Conservation (phyloP, 1,140 invertebrate genomes). For the Drosophila carrolli region DNA sequence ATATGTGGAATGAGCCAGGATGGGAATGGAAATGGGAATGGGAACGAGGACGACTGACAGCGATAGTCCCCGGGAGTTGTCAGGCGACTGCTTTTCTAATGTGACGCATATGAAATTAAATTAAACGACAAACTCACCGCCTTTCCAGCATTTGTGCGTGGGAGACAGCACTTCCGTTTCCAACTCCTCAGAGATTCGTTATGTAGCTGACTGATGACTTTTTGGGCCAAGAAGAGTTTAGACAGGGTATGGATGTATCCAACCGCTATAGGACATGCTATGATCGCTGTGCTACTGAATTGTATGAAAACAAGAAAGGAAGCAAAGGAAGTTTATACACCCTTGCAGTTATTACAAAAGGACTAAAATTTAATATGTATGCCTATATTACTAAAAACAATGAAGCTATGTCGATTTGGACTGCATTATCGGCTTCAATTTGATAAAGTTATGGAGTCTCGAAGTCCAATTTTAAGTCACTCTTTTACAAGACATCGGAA, state of each 20-base stretch:
- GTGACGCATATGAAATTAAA: constrained; percentile 69
- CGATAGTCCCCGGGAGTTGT: constrained; percentile 39
- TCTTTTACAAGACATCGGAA: too few species aligned
- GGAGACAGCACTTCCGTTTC: background rate
- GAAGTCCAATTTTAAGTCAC: too few species aligned
- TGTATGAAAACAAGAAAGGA: too few species aligned
- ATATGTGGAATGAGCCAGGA: background rate
- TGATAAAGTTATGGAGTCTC: too few species aligned
- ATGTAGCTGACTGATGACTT: background rate
- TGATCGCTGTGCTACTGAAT: too few species aligned
- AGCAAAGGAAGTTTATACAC: too few species aligned
- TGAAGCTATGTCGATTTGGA: too few species aligned
- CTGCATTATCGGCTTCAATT: too few species aligned
- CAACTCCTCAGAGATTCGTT: background rate
- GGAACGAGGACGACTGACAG: constrained; percentile 26
- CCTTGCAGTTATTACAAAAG: too few species aligned
- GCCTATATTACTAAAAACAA: too few species aligned
- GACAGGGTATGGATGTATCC: background rate
- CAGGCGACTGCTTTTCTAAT: constrained; percentile 56
- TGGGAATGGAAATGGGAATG: background rate
- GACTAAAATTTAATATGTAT: too few species aligned
- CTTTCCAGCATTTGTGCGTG: constrained; percentile 29
- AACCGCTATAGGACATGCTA: too few species aligned
- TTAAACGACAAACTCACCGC: constrained; percentile 76
- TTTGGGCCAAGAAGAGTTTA: background rate